A percentile compares a stretch with the other conserved stretches of the same genome.
phyloP scores from a whole-genome alignment of 2,888 invertebrate genomes.

The Seira sanloemensis region DNA sequence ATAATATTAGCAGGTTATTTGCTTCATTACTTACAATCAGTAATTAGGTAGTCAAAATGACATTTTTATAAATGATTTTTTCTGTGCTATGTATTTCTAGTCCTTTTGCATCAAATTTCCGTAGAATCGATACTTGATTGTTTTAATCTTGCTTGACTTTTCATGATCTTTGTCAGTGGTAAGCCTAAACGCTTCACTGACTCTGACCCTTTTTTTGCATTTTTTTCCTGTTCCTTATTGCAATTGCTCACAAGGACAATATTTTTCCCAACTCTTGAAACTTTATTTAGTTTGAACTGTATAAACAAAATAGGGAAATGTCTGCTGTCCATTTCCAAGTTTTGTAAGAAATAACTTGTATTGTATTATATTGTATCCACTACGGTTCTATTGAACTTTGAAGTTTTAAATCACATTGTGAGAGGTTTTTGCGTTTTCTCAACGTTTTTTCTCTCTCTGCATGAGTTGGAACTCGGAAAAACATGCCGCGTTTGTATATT shows the following conservation, averaged over 20 bases:
- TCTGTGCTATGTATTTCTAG: too few species aligned
- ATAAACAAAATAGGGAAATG: conserved; percentile 45
- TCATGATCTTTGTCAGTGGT: too few species aligned
- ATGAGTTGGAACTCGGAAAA: not conserved
- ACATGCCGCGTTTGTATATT: not conserved
- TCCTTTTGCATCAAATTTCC: too few species aligned
- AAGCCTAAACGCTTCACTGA: not conserved
- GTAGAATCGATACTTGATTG: too few species aligned
- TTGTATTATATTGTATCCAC: not conserved
- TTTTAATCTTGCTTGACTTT: too few species aligned
- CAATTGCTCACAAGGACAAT: not conserved
- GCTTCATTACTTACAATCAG: too few species aligned
- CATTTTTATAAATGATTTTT: too few species aligned
- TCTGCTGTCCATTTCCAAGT: conserved; percentile 23
- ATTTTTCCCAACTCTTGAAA: not conserved
- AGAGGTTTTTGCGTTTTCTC: not conserved
- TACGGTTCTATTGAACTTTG: conserved; percentile 38
- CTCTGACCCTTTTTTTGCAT: conserved; percentile 57
- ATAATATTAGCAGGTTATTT: too few species aligned
- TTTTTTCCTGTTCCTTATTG: not conserved
- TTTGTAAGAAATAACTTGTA: not conserved
- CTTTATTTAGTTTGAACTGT: conserved; percentile 28
- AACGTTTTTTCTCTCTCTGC: not conserved
- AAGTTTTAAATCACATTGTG: conserved; percentile 40
- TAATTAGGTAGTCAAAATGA: too few species aligned